Conservation (phyloP, 2,797 vertebrate species). For the Arremon aurantiirostris region DNA sequence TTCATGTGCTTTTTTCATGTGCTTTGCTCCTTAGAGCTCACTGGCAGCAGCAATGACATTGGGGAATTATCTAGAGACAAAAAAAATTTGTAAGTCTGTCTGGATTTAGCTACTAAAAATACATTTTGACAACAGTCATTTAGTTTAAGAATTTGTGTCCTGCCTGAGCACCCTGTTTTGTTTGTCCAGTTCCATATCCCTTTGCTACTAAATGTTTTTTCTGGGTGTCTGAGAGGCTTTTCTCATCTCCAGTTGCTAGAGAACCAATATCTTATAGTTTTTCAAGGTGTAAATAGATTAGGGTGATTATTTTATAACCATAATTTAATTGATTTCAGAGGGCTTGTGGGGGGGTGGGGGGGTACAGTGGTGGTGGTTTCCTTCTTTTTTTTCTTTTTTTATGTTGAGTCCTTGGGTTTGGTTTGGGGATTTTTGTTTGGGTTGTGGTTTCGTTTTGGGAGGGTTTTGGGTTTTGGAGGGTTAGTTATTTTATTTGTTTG, state of each 20-base stretch:
- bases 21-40: background rate
- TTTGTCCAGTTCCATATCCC: background rate
- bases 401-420: fast-evolving
- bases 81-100: background rate
- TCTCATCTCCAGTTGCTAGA: background rate
- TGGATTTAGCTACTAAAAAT: background rate
- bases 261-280: background rate
- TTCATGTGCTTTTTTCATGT: background rate
- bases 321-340: background rate
- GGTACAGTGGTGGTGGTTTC: fast-evolving
- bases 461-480: background rate
- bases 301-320: background rate
- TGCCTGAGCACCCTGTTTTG: background rate
- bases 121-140: background rate
- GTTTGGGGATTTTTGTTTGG: background rate
- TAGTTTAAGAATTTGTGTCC: background rate
- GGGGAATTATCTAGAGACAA: background rate
- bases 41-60: background rate
- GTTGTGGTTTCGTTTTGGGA: background rate
- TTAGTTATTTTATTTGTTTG: background rate
- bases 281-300: background rate
- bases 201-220: background rate
- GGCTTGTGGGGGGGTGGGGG: fast-evolving
- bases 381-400: background rate
- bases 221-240: background rate